phyloP scores from a whole-genome alignment of 1,140 invertebrate genomes.

The Ostrea edulis region DNA sequence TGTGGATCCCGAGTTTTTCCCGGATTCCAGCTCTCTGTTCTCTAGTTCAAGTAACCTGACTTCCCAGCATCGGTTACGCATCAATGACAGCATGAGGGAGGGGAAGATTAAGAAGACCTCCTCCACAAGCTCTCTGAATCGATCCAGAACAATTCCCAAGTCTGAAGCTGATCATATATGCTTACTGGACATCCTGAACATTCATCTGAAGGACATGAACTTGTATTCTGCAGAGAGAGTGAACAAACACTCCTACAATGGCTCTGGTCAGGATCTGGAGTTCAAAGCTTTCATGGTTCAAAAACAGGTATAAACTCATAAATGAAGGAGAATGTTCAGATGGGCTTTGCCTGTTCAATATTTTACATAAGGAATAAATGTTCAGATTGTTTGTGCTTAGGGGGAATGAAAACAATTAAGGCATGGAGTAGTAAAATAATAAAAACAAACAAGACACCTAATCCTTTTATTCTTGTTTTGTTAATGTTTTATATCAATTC shows the following conservation, averaged over 20 bases:
- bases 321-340: not conserved
- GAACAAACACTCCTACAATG: constrained; percentile 66
- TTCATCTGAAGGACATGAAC: constrained; percentile 91
- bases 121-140: constrained; percentile 21
- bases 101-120: constrained; percentile 33
- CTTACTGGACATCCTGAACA: constrained; percentile 88
- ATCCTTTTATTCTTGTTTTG: too few relatives aligned
- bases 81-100: not conserved
- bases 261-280: constrained; percentile 66
- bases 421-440: too few relatives aligned
- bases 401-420: too few relatives aligned
- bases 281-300: constrained; percentile 72
- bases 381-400: too few relatives aligned
- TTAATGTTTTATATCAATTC: too few relatives aligned
- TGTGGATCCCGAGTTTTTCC: constrained; percentile 62
- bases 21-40: constrained; percentile 42
- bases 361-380: too few relatives aligned
- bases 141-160: not conserved
- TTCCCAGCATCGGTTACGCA: constrained; percentile 4
- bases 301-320: constrained; percentile 66
- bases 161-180: constrained; percentile 70
- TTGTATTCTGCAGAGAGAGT: constrained; percentile 84
- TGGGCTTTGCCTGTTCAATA: too few relatives aligned
- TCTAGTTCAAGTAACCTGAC: not conserved
- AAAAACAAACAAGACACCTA: too few relatives aligned